Evolutionary conservation across 1,140 invertebrate genomes (phyloP).

Genomic region (Phortica variegata): DNA sequence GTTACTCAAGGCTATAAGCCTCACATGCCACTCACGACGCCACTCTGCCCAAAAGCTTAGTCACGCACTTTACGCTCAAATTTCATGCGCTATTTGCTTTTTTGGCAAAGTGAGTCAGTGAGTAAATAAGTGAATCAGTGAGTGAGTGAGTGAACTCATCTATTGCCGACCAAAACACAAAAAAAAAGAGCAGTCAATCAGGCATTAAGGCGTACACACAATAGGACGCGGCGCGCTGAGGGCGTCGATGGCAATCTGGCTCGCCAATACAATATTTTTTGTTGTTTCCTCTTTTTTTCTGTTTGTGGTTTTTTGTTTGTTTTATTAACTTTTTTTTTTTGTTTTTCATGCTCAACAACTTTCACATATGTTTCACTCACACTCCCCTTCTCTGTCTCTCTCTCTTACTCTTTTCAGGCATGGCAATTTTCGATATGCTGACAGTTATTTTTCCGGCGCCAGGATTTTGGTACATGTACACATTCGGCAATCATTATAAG

Average conservation of each 20-base stretch:
- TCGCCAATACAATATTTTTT: background rate
- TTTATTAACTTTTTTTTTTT: background rate
- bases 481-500: constrained; percentile 80
- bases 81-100: no score
- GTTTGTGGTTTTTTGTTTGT: background rate
- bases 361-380: background rate
- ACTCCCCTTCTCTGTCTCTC: constrained; percentile 7
- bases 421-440: constrained; percentile 92
- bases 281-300: background rate
- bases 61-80: no score
- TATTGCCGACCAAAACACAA: background rate
- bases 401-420: constrained; percentile 58
- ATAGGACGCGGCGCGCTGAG: background rate
- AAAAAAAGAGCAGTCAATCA: background rate
- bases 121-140: background rate
- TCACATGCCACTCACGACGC: no score
- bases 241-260: background rate
- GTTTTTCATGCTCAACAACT: background rate
- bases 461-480: constrained; percentile 88
- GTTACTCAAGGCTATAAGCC: no score
- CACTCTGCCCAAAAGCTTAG: no score
- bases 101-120: background rate
- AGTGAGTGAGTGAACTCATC: background rate
- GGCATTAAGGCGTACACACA: background rate
- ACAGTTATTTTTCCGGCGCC: constrained; percentile 86